These are phyloP conservation scores for Trematomus bernacchii DNA, from an alignment of 2,797 vertebrate species.

Conservation along the genomic window DNA sequence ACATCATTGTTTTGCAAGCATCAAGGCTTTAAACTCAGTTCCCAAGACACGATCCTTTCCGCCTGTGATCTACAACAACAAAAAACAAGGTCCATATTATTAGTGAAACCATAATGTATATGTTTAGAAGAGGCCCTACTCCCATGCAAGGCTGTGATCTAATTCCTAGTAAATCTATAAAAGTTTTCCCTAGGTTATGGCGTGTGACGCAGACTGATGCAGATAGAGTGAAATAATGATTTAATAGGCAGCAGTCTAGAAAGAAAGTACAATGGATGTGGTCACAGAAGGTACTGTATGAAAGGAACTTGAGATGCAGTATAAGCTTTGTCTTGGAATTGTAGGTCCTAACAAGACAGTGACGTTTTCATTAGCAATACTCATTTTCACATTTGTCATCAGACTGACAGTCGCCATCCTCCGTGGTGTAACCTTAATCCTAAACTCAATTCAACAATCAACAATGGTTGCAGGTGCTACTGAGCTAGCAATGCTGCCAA, in stretches of 20 bases:
- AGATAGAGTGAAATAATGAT: slow-evolving; percentile 32
- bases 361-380: not conserved
- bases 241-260: slow-evolving; percentile 26
- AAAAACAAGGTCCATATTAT: slow-evolving; percentile 1
- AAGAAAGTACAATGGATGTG: not conserved
- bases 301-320: not conserved
- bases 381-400: slow-evolving; percentile 8
- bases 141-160: slow-evolving; percentile 32
- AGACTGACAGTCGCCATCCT: not conserved
- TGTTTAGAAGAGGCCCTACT: not conserved
- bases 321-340: not conserved
- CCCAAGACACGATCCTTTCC: not conserved
- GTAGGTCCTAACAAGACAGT: not conserved
- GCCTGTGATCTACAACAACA: not conserved
- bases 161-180: slow-evolving; percentile 22
- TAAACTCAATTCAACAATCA: slow-evolving; percentile 1
- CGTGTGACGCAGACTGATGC: slow-evolving; percentile 30
- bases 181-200: slow-evolving; percentile 12
- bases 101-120: slow-evolving; percentile 33
- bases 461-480: slow-evolving; percentile 13
- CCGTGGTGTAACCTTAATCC: not conserved
- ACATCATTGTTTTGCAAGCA: too few species aligned
- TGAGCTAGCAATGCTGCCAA: not conserved
- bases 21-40: too few species aligned
- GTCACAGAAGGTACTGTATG: not conserved